Evolutionary conservation across 2,113 vertebrate genomes (phyloP), one percentile per base, ranked within the genome.

Genomic region (Grallaria varia): DNA sequence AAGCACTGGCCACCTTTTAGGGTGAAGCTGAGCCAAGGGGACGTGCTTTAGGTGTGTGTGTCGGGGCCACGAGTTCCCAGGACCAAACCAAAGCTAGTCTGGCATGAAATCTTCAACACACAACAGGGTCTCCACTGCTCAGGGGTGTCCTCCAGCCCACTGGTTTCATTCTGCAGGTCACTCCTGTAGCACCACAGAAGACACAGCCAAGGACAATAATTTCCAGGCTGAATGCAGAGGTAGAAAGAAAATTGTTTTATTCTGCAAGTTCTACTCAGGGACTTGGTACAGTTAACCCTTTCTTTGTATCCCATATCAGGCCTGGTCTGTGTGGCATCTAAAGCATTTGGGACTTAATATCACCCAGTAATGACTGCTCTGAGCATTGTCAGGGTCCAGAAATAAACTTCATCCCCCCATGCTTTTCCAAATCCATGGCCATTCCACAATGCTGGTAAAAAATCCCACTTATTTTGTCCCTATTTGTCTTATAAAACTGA

Each of bases 61-160:
- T 74, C 21, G 8, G 16, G 42, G 4, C 10, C 3, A 4, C 17
- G 14, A 59, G 1, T 55, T 62, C 23, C 10, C n/a, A 76, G 33
- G 23, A 64, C 10, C 33, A 58, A 42, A 30, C 17, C 35, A 68
- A 44, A 79, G 1, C 15, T 23, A 42, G 6, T 45, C 30, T 83
- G 58, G 28, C 25, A 30, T 9, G 31, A 64, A 59, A 17, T 59
- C 15, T 72, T 79, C 63, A 39, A 33, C 6, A 50, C 5, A n/a
- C 6, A 24, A 2, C 16, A 10, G 15, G 6, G 10, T 67, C 16
- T 12, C 12, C 23, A 31, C 5, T 42, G 5, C 25, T 42, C 10
- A 23, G 18, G 11, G 16, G 8, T 35, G 15, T 71, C 10, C 12
- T 64, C 13, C 1, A 6, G 64, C 30, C 12, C 3, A 0, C 16